Base-by-base conservation (phyloP, 2,888 invertebrate genomes). In the Adela reaumurella region DNA sequence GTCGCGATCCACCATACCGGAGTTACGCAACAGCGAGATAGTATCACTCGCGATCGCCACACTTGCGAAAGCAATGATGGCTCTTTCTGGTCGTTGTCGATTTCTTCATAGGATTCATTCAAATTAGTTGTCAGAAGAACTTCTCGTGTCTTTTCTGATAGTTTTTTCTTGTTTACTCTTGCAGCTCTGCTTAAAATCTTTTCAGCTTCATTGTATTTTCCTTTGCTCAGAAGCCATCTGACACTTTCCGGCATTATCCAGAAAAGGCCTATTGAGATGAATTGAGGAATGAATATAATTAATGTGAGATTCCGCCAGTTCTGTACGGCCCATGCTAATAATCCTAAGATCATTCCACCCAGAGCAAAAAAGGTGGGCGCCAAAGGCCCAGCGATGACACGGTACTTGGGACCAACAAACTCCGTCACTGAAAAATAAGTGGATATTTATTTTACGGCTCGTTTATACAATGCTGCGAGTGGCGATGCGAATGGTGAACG, bases 201-300 rank as follows among this genome's bases (percentile, higher is more conserved):
- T 59, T 81, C 83, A 0, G 88, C 89, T 57, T 83, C 76, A 6
- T 82, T 74, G 47, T 80, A 76, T 58, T 83, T 81, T 46, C 85
- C 83, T 62, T 87, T 86, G n/a, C n/a, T n/a, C n/a, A n/a, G n/a
- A n/a, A n/a, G n/a, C n/a, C n/a, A n/a, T n/a, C n/a, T n/a, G n/a
- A 86, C 81, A 48, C 89, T 89, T 68, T 89, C 89, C 0, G 87
- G 85, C 28, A 87, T 65, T 24, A 88, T 59, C 85, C 88, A 87
- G 50, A 84, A 80, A 58, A 89, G 88, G 10, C 81, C 68, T 20
- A 91, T 58, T 45, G 88, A 71, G 0, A 88, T 60, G 49, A 89
- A 69, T 3, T 85, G 82, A 1, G 91, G 92, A 2, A 81, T 68
- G 60, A 89, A 91, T 19, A 88, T 64, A 10, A 85, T 80, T 49